Evolutionary conservation across 2,888 invertebrate species (phyloP), one percentile per base, ranked within the genome.

Genomic region (Spialia ferax): DNA sequence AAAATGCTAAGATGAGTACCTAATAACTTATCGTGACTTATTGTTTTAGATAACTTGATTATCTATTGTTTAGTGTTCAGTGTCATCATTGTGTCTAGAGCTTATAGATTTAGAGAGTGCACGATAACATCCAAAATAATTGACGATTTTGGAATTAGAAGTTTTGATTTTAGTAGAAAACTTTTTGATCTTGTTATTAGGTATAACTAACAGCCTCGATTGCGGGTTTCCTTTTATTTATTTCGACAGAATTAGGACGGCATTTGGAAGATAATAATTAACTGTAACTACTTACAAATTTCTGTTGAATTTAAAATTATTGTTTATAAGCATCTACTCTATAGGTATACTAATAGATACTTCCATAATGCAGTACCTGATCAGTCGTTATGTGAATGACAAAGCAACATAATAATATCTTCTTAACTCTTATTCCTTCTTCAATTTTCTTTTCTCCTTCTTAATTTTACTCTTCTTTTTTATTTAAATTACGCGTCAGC

Each of bases 101-200:
- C n/a, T 29, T 8, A 10, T 29, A 10, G 15, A 61, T 61, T 60
- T 15, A 5, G 20, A 52, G 18, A 35, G n/a, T 38, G 26, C 29
- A 29, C 29, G 22, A n/a, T 29, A 5, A 10, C 4, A 63, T 56
- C 63, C 20, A 26, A 62, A 63, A 55, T 22, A 29, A 29, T 63
- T 26, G 50, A 63, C 63, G 0, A 42, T 63, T 63, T 63, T 55
- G 63, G 63, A 55, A 11, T 52, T 52, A 13, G 52, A 52, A 38
- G 11, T 50, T 11, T 20, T 61, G n/a, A n/a, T n/a, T n/a, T 60
- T 50, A 13, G 57, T 42, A 38, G 22, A 38, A 20, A 20, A 52
- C n/a, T 32, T 11, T 7, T 32, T 11, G 32, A 32, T 32, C 32
- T 32, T 32, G 13, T 48, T 11, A 38, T 42, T n/a, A 4, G 15